phyloP scores from a whole-genome alignment of 2,888 invertebrate genomes.

The Cerastis leucographa region DNA sequence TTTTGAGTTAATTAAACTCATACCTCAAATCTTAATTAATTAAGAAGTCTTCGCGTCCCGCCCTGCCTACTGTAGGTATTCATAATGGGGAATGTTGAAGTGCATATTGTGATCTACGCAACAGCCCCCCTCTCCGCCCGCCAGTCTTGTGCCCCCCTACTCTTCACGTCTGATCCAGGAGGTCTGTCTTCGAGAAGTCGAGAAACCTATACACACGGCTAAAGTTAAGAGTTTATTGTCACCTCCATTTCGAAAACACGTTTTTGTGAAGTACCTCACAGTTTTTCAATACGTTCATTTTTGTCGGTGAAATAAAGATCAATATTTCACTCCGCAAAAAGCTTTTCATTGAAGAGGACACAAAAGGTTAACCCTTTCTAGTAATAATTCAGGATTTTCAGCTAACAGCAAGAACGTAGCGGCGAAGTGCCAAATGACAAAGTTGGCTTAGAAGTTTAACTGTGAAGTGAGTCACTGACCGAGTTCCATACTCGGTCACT shows the following conservation, averaged over 20 bases:
- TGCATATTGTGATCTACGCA: conserved; percentile 90
- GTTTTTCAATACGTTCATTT: conserved; percentile 5
- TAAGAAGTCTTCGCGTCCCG: conserved; percentile 75
- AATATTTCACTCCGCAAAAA: conserved; percentile 36
- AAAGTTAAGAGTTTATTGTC: conserved; percentile 42
- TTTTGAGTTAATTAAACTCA: conserved; percentile 67
- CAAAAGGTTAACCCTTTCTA: conserved; percentile 59
- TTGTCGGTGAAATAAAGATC: conserved; percentile 9
- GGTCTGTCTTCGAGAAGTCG: conserved; percentile 80
- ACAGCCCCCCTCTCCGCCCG: conserved; percentile 75
- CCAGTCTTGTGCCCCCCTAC: conserved; percentile 71
- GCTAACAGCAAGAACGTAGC: conserved; percentile 50
- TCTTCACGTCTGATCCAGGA: conserved; percentile 88
- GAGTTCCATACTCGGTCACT: conserved; percentile 59
- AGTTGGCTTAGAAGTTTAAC: conserved; percentile 74
- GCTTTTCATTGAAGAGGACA: conserved; percentile 40
- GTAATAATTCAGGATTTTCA: conserved; percentile 65
- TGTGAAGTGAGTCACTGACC: conserved; percentile 61
- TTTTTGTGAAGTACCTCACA: conserved; percentile 1
- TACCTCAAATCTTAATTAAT: conserved; percentile 74
- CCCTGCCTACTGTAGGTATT: conserved; percentile 85
- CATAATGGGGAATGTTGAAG: conserved; percentile 87
- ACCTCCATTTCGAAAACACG: conserved; percentile 21
- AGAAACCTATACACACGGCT: conserved; percentile 70
- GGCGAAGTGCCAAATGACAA: conserved; percentile 74